Conservation (phyloP, 2,113 vertebrate species). For the Erythrocercus mccallii region DNA sequence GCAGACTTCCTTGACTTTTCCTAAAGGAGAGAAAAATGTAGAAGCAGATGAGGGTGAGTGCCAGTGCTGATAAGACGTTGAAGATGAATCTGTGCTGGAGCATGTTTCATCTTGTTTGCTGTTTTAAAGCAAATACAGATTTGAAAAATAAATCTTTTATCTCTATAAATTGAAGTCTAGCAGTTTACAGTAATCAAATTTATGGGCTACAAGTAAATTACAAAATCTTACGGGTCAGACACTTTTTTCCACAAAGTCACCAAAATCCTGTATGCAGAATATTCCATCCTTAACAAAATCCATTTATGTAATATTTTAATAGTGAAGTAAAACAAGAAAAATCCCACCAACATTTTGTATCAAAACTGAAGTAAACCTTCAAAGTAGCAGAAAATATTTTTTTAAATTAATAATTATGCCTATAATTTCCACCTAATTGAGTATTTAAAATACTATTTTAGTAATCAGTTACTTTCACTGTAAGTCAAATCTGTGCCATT, state of each 20-base stretch:
- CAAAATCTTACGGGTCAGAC: neutral
- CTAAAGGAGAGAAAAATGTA: neutral
- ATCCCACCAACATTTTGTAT: fast-evolving
- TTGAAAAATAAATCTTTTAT: neutral
- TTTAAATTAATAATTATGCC: neutral
- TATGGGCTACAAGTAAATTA: neutral
- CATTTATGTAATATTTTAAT: neutral
- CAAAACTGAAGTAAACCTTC: neutral
- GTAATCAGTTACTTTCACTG: neutral
- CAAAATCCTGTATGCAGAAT: neutral
- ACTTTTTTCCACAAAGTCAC: neutral
- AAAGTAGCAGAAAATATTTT: neutral
- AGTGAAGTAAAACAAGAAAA: neutral
- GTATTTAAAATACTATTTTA: neutral
- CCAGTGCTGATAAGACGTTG: neutral
- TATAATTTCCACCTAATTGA: neutral
- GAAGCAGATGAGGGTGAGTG: constrained; percentile 65
- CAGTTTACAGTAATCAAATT: neutral
- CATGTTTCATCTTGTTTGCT: neutral
- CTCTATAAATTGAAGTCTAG: neutral
- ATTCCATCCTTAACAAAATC: neutral
- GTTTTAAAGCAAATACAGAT: neutral
- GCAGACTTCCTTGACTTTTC: constrained; percentile 43
- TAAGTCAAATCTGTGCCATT: neutral
- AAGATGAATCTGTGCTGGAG: neutral